These are phyloP conservation scores for Dascillus cervinus DNA, from an alignment of 2,888 invertebrate species.

Conservation along the genomic window DNA sequence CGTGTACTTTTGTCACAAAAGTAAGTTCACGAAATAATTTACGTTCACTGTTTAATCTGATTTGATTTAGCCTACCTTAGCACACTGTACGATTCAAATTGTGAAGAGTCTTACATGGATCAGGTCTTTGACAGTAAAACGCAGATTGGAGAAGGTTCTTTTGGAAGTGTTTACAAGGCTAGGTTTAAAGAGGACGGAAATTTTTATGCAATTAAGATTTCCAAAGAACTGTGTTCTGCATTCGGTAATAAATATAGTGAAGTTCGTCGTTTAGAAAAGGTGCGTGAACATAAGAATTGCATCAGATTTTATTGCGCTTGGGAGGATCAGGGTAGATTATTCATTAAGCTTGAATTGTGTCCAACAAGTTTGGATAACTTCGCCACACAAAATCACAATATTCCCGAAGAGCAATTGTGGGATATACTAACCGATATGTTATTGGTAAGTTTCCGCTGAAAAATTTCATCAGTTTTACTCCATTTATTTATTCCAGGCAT, in stretches of 20 bases:
- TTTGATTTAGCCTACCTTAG: slow-evolving; percentile 32
- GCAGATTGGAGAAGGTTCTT: slow-evolving; percentile 65
- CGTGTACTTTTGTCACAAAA: slow-evolving; percentile 4
- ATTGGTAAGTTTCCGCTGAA: slow-evolving; percentile 31
- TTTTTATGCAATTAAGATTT: slow-evolving; percentile 64
- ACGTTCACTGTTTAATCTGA: neutral
- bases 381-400: slow-evolving; percentile 46
- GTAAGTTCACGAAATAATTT: slow-evolving; percentile 10
- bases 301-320: slow-evolving; percentile 61
- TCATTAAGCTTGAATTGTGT: slow-evolving; percentile 66
- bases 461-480: neutral
- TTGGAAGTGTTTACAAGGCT: slow-evolving; percentile 66
- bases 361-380: slow-evolving; percentile 53
- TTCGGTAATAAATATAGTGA: slow-evolving; percentile 53
- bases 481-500: slow-evolving; percentile 41
- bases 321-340: slow-evolving; percentile 62
- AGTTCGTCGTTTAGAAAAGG: slow-evolving; percentile 59
- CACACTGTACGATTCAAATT: slow-evolving; percentile 36
- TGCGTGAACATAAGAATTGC: slow-evolving; percentile 60
- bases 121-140: slow-evolving; percentile 56
- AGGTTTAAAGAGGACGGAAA: slow-evolving; percentile 55
- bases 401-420: slow-evolving; percentile 58
- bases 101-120: slow-evolving; percentile 50
- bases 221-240: slow-evolving; percentile 52
- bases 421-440: slow-evolving; percentile 57